Evolutionary conservation across 2,113 vertebrate species (phyloP).

Genomic region (Malurus elegans): DNA sequence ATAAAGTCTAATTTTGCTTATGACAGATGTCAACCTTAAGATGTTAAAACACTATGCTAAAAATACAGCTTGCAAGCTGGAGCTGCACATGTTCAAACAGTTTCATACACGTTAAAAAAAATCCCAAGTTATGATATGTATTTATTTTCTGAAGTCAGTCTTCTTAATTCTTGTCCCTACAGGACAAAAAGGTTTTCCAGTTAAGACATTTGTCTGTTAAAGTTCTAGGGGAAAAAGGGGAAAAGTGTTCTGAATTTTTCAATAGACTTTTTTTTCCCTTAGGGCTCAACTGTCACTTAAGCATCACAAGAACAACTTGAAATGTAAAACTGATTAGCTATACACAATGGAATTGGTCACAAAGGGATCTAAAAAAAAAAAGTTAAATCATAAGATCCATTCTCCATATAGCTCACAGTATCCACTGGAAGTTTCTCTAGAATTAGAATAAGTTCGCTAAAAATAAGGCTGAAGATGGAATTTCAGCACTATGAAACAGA

Average conservation of each 20-base stretch:
- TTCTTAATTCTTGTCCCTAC: conserved; percentile 33
- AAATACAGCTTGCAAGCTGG: conserved; percentile 49
- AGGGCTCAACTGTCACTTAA: conserved; percentile 60
- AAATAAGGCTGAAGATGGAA: conserved; percentile 40
- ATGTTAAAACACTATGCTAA: conserved; percentile 54
- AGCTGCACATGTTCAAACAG: conserved; percentile 54
- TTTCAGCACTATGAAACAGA: conserved; percentile 93
- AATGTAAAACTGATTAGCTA: conserved; percentile 72
- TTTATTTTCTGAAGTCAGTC: conserved; percentile 48
- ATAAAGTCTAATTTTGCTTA: conserved; percentile 55
- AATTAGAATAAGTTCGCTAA: conserved; percentile 76
- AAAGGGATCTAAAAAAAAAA: conserved; percentile 58
- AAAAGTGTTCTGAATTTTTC: conserved; percentile 50
- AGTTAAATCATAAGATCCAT: conserved; percentile 63
- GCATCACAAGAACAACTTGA: conserved; percentile 65
- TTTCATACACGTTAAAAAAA: conserved; percentile 33
- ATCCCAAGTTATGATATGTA: conserved; percentile 36
- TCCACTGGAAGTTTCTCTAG: conserved; percentile 75
- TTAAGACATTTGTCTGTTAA: conserved; percentile 63
- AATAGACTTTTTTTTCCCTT: conserved; percentile 51
- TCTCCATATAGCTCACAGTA: conserved; percentile 77
- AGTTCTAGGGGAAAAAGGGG: conserved; percentile 56
- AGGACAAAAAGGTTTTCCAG: conserved; percentile 50
- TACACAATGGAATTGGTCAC: conserved; percentile 79
- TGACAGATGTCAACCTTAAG: conserved; percentile 43